A percentile compares a stretch with the other conserved stretches of the same genome.
Evolutionary conservation across 2,113 vertebrate genomes (phyloP).

Genomic region (Lepus timidus): DNA sequence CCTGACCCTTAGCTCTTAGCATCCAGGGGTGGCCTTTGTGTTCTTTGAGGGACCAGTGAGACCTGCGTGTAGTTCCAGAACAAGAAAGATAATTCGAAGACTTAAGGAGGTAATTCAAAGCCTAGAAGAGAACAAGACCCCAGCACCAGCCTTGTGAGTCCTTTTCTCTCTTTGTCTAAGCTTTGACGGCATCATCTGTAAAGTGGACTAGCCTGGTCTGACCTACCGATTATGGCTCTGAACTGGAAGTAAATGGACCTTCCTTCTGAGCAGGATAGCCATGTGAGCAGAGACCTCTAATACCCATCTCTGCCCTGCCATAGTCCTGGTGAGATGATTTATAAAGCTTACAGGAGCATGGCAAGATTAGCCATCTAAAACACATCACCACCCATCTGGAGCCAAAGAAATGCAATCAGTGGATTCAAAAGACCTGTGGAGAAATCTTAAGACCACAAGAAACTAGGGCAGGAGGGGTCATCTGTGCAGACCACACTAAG

Average conservation of each 20-base stretch:
- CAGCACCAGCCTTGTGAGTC: accelerated
- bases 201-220: not conserved
- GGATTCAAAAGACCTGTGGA: not conserved
- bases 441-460: not conserved
- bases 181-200: not conserved
- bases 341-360: not conserved
- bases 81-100: not conserved
- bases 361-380: not conserved
- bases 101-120: not conserved
- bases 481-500: accelerated
- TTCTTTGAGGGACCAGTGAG: not conserved
- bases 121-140: not conserved
- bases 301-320: not conserved
- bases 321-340: not conserved
- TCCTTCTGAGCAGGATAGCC: not conserved
- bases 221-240: not conserved
- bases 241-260: not conserved
- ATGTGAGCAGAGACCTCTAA: not conserved
- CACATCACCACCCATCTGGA: not conserved
- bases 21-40: not conserved
- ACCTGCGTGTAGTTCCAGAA: not conserved
- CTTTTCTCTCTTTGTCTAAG: not conserved
- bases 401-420: not conserved
- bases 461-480: not conserved
- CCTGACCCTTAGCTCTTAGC: not conserved